Evolutionary conservation across 37 sponge, comb jelly and placozoan genomes (phyloP), one percentile per base, ranked within the genome.

Genomic region (Agelas oroides): DNA sequence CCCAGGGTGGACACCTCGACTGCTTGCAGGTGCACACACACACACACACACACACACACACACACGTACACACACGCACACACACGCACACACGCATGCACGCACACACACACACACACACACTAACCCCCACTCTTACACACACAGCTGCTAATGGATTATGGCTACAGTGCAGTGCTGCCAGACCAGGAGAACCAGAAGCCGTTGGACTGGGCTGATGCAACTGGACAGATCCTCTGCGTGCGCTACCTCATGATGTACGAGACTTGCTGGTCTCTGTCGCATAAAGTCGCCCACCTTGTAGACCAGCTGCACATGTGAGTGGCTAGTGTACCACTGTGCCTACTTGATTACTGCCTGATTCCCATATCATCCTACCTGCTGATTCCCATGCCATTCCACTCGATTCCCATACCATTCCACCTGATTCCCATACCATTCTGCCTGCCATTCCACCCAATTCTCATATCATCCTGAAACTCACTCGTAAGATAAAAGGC

Each of bases 171-270:
- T 33, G 78, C 90, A 31, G 64, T 69, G 19, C 24, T 59, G 24
- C 53, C 80, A 11, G 94, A 94, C 59, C 65, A 87, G 53, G 84
- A 84, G 15, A 74, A 84, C 77, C 91, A 87, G 87, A 90, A 73
- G 12, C 94, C 94, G 20, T 16, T 79, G 64, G 91, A 94, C 81
- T 94, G 94, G 94, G 94, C 94, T 18, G 83, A 83, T 41, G 84
- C 90, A 19, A 87, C 80, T 41, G 62, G 71, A 0, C 94, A 90
- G 70, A 53, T 41, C 17, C 40, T 87, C 62, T 84, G 88, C 38
- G 70, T 65, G 39, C 77, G 87, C 52, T 94, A 90, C 57, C 85
- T 94, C 46, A 68, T 86, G 21, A 90, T 86, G 78, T 80, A 86
- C 32, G 87, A 90, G 56, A 77, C 87, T 2, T 90, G 88, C 59